Conservation (phyloP, 2,113 vertebrate genomes). For the Cygnus buccinator region DNA sequence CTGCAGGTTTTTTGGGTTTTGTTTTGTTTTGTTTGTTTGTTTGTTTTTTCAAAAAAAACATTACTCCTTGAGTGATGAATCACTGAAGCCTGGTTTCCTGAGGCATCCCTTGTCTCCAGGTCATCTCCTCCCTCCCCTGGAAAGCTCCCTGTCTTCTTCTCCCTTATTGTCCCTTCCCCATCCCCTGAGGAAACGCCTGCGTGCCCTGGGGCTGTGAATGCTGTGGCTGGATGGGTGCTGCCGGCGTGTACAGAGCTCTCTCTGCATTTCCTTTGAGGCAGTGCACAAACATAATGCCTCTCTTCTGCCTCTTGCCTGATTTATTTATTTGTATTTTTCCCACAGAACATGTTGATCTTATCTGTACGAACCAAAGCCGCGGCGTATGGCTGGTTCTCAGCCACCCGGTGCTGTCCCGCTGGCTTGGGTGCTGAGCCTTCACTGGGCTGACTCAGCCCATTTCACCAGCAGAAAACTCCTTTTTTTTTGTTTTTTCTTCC, state of each 20-base stretch:
- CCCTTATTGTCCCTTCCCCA: neutral
- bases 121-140: neutral
- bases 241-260: neutral
- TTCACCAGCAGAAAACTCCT: neutral
- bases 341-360: neutral
- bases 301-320: neutral
- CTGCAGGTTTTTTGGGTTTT: neutral
- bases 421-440: too few species aligned
- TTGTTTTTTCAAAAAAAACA: neutral
- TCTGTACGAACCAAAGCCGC: neutral
- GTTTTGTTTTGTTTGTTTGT: too few species aligned
- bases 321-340: neutral
- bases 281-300: neutral
- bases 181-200: neutral
- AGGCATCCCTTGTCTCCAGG: fast-evolving
- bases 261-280: neutral
- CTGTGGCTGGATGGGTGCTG: neutral
- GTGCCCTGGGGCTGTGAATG: neutral
- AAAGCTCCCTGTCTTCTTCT: neutral
- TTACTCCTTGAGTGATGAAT: neutral
- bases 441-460: neutral
- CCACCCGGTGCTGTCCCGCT: too few species aligned
- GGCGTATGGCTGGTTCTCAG: neutral
- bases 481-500: neutral
- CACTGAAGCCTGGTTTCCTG: neutral